Percentiles rank a stretch among this genome's conserved stretches.
Evolutionary conservation across 2,888 invertebrate species (phyloP).

Genomic region (Cloeon dipterum): DNA sequence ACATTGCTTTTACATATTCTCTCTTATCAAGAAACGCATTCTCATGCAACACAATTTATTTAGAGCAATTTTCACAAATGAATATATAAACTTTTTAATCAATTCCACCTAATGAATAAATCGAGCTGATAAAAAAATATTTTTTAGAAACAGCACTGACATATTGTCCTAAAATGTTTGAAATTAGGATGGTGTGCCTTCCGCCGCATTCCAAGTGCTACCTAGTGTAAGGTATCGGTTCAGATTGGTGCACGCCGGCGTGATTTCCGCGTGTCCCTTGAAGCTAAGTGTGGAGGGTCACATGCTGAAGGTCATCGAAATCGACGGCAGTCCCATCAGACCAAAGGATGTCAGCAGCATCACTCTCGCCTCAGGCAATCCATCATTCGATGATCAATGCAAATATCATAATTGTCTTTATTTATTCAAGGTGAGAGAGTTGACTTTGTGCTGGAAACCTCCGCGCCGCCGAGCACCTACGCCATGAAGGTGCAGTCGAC

Average conservation of each 20-base stretch:
- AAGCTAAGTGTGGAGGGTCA: constrained; percentile 41
- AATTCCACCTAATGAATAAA: too few relatives aligned
- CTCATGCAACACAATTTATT: too few relatives aligned
- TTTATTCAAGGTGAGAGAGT: constrained; percentile 46
- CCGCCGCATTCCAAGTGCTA: constrained; percentile 25
- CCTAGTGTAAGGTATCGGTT: constrained; percentile 38
- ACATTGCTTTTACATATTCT: too few relatives aligned
- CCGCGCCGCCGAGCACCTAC: constrained; percentile 29
- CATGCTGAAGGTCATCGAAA: constrained; percentile 33
- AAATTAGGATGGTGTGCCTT: background rate
- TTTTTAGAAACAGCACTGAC: too few relatives aligned
- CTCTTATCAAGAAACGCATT: too few relatives aligned
- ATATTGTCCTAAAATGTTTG: too few relatives aligned
- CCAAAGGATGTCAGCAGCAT: constrained; percentile 31
- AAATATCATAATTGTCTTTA: constrained; percentile 10
- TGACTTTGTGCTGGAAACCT: constrained; percentile 46
- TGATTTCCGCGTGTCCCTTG: constrained; percentile 41
- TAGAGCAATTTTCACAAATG: too few relatives aligned
- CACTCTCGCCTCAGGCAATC: constrained; percentile 27
- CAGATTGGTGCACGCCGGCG: constrained; percentile 39
- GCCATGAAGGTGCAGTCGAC: constrained; percentile 23
- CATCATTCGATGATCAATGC: constrained; percentile 4
- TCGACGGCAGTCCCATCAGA: constrained; percentile 43
- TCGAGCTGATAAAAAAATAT: too few relatives aligned
- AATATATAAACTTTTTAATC: too few relatives aligned